A percentile compares a stretch with the other conserved stretches of the same genome.
These are phyloP conservation scores for Delichon dasypus DNA, from an alignment of 2,797 vertebrate genomes.

Conservation along the genomic window DNA sequence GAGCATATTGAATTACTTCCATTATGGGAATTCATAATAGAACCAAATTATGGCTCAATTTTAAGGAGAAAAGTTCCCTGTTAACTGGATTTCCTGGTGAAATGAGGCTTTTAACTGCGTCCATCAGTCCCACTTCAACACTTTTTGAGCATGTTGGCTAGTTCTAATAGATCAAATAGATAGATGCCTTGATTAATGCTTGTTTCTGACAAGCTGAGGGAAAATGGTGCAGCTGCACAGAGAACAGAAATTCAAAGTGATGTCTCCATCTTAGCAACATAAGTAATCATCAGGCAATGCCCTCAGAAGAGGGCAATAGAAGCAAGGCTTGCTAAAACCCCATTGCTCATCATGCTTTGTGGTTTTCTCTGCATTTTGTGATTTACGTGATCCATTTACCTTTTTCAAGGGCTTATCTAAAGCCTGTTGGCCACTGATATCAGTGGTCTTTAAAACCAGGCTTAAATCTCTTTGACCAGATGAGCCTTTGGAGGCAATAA, in stretches of 20 bases:
- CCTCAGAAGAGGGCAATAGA: background rate
- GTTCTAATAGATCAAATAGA: background rate
- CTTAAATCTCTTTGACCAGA: background rate
- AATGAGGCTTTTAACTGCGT: conserved; percentile 30
- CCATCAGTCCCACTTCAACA: background rate
- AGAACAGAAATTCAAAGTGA: background rate
- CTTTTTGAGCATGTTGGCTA: background rate
- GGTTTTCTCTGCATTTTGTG: background rate
- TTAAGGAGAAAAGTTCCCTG: background rate
- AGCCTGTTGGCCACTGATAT: background rate
- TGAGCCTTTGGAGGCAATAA: background rate
- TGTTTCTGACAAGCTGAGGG: background rate
- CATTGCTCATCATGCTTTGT: background rate
- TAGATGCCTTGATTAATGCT: background rate
- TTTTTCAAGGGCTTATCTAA: background rate
- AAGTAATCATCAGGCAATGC: background rate
- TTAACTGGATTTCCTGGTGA: conserved; percentile 22
- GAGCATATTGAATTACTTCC: conserved; percentile 15
- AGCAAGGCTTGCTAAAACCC: background rate
- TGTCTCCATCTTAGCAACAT: background rate
- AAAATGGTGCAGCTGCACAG: conserved; percentile 6
- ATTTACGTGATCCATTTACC: background rate
- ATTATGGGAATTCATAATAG: conserved; percentile 31
- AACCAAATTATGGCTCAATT: conserved; percentile 24
- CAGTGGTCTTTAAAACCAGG: background rate